phyloP scores from a whole-genome alignment of 2,888 invertebrate species.

The Trichacis sp. region DNA sequence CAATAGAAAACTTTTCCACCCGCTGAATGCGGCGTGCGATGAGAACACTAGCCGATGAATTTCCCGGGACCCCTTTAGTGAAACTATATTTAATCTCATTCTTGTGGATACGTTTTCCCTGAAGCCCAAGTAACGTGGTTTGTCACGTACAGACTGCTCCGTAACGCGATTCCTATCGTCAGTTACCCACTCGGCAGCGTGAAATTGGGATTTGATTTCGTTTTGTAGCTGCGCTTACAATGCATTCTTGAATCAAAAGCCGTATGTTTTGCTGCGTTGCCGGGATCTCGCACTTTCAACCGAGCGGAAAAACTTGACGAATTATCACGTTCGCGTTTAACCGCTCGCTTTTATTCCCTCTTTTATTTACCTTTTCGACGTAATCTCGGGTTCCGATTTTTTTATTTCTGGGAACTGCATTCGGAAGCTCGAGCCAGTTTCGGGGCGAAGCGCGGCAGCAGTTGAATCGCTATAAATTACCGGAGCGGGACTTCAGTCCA shows the following conservation, averaged over 20 bases:
- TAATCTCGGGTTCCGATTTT: neutral
- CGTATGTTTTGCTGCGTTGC: constrained; percentile 13
- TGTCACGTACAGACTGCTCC: constrained; percentile 43
- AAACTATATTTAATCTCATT: constrained; percentile 44
- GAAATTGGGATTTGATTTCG: constrained; percentile 44
- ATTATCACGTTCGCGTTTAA: neutral
- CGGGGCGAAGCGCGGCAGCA: constrained; percentile 14
- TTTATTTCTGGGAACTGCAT: neutral
- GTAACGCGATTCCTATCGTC: constrained; percentile 43
- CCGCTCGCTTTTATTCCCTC: neutral
- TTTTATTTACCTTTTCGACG: neutral
- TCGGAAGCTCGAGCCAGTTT: neutral
- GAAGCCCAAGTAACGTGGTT: constrained; percentile 41
- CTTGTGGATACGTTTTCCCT: constrained; percentile 41
- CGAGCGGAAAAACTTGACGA: neutral
- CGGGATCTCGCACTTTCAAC: constrained; percentile 6
- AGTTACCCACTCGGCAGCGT: constrained; percentile 41
- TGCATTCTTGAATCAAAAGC: constrained; percentile 13
- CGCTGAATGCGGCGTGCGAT: constrained; percentile 27
- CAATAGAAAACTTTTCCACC: constrained; percentile 35
- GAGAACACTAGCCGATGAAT: constrained; percentile 35
- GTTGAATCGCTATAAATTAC: constrained; percentile 40
- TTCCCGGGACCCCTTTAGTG: constrained; percentile 37
- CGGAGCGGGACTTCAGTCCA: constrained; percentile 18
- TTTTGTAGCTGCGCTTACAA: constrained; percentile 36